A percentile compares a stretch with the other conserved stretches of the same genome.
Conservation (phyloP, 2,797 vertebrate species). For the Avahi laniger region DNA sequence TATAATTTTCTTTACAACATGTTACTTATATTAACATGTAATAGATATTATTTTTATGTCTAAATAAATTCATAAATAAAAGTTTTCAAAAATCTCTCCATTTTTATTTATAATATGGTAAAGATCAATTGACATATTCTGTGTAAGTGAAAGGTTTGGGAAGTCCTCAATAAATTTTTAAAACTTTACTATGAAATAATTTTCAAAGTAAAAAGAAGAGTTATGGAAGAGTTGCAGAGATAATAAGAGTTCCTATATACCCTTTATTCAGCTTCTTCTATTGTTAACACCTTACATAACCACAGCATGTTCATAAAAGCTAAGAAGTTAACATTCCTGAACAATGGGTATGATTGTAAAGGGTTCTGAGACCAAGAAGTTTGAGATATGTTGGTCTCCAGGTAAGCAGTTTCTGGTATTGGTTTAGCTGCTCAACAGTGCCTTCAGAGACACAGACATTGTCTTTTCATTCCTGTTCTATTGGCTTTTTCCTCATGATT, state of each 20-base stretch:
- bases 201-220: neutral
- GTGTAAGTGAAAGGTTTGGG: neutral
- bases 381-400: neutral
- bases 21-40: neutral
- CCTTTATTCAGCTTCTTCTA: neutral
- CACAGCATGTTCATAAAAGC: neutral
- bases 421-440: neutral
- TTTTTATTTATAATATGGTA: neutral
- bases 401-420: neutral
- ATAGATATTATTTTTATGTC: neutral
- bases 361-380: neutral
- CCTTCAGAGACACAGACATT: neutral
- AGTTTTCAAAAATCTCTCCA: neutral
- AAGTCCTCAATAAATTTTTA: neutral
- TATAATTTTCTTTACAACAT: neutral
- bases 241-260: neutral
- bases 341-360: neutral
- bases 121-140: neutral
- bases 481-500: slow-evolving; percentile 1
- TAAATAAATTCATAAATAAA: slow-evolving; percentile 7
- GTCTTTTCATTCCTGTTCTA: neutral
- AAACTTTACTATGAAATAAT: slow-evolving; percentile 7
- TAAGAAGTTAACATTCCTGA: neutral
- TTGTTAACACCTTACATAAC: neutral
- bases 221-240: neutral